Conservation (phyloP, 1,140 invertebrate genomes). For the Hycleus phaleratus region DNA sequence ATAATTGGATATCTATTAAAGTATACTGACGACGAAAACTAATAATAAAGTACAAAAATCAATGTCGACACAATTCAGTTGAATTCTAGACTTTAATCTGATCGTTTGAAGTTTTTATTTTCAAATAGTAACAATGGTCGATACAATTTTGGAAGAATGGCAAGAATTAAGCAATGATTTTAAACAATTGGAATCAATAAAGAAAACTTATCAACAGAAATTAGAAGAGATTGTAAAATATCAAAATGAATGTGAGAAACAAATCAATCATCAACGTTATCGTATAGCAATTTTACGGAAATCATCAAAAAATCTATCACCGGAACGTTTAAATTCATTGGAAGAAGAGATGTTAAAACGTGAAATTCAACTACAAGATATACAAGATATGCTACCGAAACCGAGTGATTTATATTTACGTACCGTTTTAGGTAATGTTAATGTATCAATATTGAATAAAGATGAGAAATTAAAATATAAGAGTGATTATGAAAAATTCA, state of each 20-base stretch:
- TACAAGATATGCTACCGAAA: conserved; percentile 76
- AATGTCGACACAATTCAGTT: no score
- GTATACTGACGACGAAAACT: no score
- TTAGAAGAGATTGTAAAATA: conserved; percentile 1
- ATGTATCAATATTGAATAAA: conserved; percentile 91
- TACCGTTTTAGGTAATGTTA: conserved; percentile 90
- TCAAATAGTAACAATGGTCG: neutral
- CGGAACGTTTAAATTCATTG: neutral
- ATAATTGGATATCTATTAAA: no score
- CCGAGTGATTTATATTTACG: conserved; percentile 79
- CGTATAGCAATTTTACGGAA: conserved; percentile 1
- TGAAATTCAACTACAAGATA: conserved; percentile 69
- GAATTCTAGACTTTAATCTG: no score
- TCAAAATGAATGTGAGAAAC: conserved; percentile 9
- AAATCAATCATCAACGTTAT: conserved; percentile 10
- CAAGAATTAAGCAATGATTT: conserved; percentile 7
- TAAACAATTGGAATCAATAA: neutral
- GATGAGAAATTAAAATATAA: conserved; percentile 94
- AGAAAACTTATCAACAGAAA: conserved; percentile 2
- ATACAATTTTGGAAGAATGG: conserved; percentile 5
- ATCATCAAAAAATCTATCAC: neutral
- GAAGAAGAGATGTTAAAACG: conserved; percentile 35
- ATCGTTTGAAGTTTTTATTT: no score
- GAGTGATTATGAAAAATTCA: conserved; percentile 95
- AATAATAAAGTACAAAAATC: no score